phyloP scores from a whole-genome alignment of 37 sponge, comb jelly and placozoan species.

The Halichondria panicea region DNA sequence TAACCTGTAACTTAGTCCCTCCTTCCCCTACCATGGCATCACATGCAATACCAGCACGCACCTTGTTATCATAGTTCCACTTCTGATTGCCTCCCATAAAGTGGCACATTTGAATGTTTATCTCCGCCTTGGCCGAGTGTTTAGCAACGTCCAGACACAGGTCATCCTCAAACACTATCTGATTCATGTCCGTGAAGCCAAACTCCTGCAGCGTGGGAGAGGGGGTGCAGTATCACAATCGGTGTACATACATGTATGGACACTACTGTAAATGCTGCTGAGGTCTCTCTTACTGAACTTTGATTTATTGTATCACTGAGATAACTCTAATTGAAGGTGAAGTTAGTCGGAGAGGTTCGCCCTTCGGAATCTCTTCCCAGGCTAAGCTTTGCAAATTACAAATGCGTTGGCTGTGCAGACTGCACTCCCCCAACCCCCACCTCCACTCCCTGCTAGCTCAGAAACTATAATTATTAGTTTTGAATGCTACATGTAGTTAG shows the following conservation, averaged over 20 bases:
- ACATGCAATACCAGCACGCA: not conserved
- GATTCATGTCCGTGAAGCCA: slow-evolving; percentile 42
- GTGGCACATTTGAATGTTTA: slow-evolving; percentile 52
- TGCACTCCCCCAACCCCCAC: too few species aligned
- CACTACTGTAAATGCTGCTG: not conserved
- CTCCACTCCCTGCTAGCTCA: too few species aligned
- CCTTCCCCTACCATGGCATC: not conserved
- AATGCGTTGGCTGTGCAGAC: not conserved
- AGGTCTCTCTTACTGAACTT: too few species aligned
- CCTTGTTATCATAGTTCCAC: slow-evolving; percentile 62
- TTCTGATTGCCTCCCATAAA: slow-evolving; percentile 68
- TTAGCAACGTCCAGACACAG: slow-evolving; percentile 47
- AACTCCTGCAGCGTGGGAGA: slow-evolving; percentile 23
- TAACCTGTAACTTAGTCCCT: not conserved
- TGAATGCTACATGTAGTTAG: too few species aligned
- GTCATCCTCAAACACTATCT: slow-evolving; percentile 49
- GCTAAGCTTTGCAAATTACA: not conserved
- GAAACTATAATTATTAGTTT: too few species aligned
- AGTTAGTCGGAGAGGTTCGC: too few species aligned
- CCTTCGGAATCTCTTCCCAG: too few species aligned
- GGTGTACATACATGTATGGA: not conserved
- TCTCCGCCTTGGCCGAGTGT: slow-evolving; percentile 3
- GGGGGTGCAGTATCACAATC: not conserved
- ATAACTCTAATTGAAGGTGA: too few species aligned
- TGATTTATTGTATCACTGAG: too few species aligned